These are phyloP conservation scores for Epizoanthus fatuus DNA, from an alignment of 92 coral and sea anemone genomes.

Conservation along the genomic window DNA sequence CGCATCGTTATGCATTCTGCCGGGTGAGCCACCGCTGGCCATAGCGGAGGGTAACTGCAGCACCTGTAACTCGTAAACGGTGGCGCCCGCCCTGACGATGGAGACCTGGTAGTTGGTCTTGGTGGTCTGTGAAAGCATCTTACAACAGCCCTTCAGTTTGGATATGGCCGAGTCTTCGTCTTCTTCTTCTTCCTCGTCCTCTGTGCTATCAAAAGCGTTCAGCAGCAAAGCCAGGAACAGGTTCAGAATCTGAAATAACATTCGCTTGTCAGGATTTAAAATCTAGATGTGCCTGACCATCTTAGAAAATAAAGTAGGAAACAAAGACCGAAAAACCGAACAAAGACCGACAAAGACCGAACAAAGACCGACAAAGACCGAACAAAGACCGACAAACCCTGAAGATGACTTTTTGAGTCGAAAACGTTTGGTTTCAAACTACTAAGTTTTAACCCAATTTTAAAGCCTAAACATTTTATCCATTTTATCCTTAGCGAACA, in stretches of 20 bases:
- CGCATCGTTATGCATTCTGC: background rate
- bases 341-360: too few relatives aligned
- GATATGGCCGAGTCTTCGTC: constrained; percentile 63
- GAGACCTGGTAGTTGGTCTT: constrained; percentile 49
- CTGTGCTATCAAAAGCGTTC: constrained; percentile 89
- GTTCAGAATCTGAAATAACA: constrained; percentile 74
- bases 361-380: too few relatives aligned
- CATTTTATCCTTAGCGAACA: too few relatives aligned
- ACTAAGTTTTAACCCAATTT: too few relatives aligned
- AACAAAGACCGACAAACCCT: too few relatives aligned
- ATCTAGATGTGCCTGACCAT: too few relatives aligned
- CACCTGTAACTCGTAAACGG: constrained; percentile 35
- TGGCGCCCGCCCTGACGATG: constrained; percentile 18
- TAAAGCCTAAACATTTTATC: too few relatives aligned
- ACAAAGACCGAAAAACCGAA: too few relatives aligned
- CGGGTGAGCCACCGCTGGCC: background rate
- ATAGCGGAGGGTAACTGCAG: background rate
- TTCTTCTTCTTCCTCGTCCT: constrained; percentile 74
- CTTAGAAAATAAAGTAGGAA: too few relatives aligned
- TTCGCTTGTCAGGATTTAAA: too few relatives aligned
- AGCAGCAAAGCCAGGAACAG: constrained; percentile 89
- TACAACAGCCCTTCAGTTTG: constrained; percentile 27
- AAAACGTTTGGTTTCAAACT: too few relatives aligned
- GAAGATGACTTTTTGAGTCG: too few relatives aligned
- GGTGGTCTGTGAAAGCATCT: constrained; percentile 70